Base-by-base conservation (phyloP, 2,113 vertebrate genomes). In the Solea solea region DNA sequence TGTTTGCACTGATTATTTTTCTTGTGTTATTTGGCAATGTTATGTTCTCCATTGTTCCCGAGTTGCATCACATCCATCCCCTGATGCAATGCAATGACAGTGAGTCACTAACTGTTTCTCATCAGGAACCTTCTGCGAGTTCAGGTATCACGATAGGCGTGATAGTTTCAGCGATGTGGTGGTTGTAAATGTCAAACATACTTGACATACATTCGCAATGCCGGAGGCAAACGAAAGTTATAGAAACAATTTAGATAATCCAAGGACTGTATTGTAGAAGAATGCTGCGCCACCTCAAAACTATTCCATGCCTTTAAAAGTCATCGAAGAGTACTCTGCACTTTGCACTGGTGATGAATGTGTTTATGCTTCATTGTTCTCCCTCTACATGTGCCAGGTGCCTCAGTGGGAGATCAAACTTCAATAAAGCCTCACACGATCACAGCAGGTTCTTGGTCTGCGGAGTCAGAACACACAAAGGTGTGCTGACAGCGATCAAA, bases 181-280 rank as follows among this genome's bases (percentile, higher is more conserved):
- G 56, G 45, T 27, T 44, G 5, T 6, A 14, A 57, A 69, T 85
- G 42, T 55, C 67, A 28, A 49, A 72, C 53, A 72, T 84, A 82
- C 48, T 69, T 80, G 34, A 44, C 64, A 61, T 45, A 45, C 54
- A n/a, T 65, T 65, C 14, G 4, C 14, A 45, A 68, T 41, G 74
- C 52, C 51, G 44, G 10, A 74, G 51, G 28, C 48, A 40, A 51
- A 72, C 60, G 70, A 55, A 61, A 27, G 16, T 34, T 56, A 67
- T 63, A 77, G 75, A 86, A 91, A 87, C 77, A 67, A 84, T 91
- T 75, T 68, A 14, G 41, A 74, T 50, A 57, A 86, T 88, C 40
- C 45, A n/a, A 46, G 66, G 72, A 78, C 51, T 59, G 50, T 58
- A 69, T 21, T 74, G 65, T 46, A 55, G 46, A 60, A 50, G 55